phyloP scores from a whole-genome alignment of 2,113 vertebrate species.

The Lamprologus ornatipinnis region DNA sequence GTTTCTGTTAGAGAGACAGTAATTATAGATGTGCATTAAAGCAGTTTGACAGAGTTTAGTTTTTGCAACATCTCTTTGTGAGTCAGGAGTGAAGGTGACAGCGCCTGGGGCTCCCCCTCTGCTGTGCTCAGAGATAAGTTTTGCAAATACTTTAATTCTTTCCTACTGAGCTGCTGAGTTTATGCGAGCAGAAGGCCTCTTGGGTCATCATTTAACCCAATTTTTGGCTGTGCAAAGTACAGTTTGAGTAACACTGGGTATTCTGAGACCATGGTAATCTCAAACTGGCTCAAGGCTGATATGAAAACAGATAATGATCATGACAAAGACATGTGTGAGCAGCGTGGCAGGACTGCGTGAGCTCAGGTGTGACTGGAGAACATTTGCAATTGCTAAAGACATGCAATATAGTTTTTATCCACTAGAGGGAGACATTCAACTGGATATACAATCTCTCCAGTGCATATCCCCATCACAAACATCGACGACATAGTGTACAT shows the following conservation, averaged over 20 bases:
- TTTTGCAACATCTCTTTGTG: background rate
- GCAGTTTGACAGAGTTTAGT: background rate
- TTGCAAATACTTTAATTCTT: background rate
- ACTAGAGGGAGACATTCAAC: conserved; percentile 24
- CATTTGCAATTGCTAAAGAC: background rate
- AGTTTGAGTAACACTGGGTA: background rate
- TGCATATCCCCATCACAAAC: background rate
- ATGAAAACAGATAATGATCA: background rate
- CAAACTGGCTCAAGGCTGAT: background rate
- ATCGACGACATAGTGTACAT: background rate
- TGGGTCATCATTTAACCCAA: background rate
- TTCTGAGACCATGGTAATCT: background rate
- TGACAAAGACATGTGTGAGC: background rate
- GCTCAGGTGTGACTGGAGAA: background rate
- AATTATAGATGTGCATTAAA: background rate
- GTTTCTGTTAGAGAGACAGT: background rate
- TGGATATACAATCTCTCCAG: background rate
- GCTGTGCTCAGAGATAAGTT: background rate
- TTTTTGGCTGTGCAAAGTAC: background rate
- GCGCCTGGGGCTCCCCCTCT: background rate
- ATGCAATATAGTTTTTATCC: background rate
- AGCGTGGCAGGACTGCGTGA: background rate
- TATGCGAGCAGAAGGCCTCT: background rate
- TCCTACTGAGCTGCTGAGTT: background rate
- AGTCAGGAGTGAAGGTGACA: background rate